Evolutionary conservation across 1,140 invertebrate species (phyloP), one percentile per base, ranked within the genome.

Genomic region (Dendrolimus kikuchii): DNA sequence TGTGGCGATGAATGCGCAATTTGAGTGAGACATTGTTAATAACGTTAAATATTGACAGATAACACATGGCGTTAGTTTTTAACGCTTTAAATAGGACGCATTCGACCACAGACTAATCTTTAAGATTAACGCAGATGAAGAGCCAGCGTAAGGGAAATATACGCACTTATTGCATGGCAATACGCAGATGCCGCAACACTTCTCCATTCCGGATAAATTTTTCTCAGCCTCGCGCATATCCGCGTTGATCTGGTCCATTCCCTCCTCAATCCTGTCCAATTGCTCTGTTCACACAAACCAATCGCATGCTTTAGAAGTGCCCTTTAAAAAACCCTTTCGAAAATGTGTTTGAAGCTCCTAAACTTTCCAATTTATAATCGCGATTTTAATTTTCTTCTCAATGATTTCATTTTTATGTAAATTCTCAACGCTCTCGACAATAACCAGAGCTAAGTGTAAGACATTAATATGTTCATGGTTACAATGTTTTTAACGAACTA

Each of bases 191-290:
- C 98, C 98, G 87, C 98, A 99, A 88, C 98, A 99, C 88, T 99
- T 99, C 89, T 99, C 98, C 96, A 99, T 98, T 57, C 98, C 98
- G 48, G 97, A 99, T 55, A 99, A 90, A 90, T 99, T 99, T 83
- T 99, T 99, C 88, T 99, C 98, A 6, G 98, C 98, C 87, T 99
- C 98, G 71, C 93, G 93, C 98, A 99, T 99, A 81, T 99, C 98
- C 46, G 96, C 93, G 88, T 99, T 99, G 87, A 99, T 99, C 80
- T 98, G 96, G 88, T 99, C 98, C 96, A 99, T 98, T 38, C 98
- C 98, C 90, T 99, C 98, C 90, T 99, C 98, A 78, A 99, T 98
- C 72, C 98, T 93, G 89, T 99, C 98, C 91, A 99, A 89, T 96
- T 99, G 98, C 86, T 99, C 98, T 98, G 89, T 86, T 66, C 64